Conservation (phyloP, 2,113 vertebrate species). For the Henicopernis longicauda region DNA sequence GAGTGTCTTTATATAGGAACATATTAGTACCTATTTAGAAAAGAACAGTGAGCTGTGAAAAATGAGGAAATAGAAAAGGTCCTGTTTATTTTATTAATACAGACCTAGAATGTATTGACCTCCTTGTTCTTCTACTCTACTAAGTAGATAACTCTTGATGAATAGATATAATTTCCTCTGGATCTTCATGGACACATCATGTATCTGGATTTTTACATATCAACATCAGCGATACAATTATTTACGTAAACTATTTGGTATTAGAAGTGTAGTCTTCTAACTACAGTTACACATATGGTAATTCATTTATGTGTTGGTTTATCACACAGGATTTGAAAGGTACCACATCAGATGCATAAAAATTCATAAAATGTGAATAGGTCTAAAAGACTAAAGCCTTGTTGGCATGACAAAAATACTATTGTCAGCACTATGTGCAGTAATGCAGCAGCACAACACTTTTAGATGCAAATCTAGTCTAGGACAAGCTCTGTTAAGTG, state of each 20-base stretch:
- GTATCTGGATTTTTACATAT: neutral
- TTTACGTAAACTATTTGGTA: neutral
- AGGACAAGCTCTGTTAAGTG: neutral
- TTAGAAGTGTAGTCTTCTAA: neutral
- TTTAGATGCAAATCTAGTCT: conserved; percentile 7
- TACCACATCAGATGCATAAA: neutral
- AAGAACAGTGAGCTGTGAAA: neutral
- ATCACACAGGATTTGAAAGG: neutral
- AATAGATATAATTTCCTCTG: neutral
- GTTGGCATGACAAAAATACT: neutral
- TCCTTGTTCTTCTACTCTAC: neutral
- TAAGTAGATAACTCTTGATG: neutral
- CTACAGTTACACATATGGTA: neutral
- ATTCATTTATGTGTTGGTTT: neutral
- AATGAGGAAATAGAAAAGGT: neutral
- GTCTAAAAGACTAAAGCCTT: neutral
- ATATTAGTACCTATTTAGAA: neutral
- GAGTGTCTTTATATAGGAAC: neutral
- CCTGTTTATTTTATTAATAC: neutral
- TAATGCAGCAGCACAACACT: conserved; percentile 6
- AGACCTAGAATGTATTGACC: neutral
- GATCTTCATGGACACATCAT: neutral
- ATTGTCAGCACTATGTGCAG: neutral
- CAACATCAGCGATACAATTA: neutral
- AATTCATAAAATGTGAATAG: neutral